Percentiles rank a stretch among this genome's conserved stretches.
phyloP scores from a whole-genome alignment of 2,797 vertebrate species.

The Eremophila alpestris region DNA sequence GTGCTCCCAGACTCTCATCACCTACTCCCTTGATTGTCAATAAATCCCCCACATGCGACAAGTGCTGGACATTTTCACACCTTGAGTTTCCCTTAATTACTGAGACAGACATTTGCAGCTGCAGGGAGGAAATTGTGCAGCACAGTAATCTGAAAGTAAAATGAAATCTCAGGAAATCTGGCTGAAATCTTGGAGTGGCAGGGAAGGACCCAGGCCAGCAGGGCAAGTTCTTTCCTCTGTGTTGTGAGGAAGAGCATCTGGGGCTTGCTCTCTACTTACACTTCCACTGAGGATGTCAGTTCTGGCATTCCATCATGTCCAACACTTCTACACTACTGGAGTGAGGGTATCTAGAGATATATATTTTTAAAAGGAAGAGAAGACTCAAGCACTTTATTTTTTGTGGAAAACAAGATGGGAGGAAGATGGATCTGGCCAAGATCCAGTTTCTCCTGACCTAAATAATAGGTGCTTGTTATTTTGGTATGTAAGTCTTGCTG shows the following conservation, averaged over 20 bases:
- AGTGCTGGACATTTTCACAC: neutral
- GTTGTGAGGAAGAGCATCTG: neutral
- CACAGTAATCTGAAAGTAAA: neutral
- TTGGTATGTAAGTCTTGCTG: constrained; percentile 36
- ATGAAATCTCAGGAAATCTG: constrained; percentile 12
- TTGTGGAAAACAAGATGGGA: neutral
- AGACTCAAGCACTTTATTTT: constrained; percentile 47
- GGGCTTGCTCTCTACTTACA: neutral
- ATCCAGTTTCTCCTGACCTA: constrained; percentile 2
- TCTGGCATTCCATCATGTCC: neutral
- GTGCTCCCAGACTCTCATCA: neutral
- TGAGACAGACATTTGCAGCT: neutral
- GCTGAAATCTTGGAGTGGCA: neutral
- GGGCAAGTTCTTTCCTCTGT: fast-evolving
- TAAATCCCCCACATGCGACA: neutral
- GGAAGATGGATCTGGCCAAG: neutral
- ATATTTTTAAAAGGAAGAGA: constrained; percentile 57
- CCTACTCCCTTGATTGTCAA: neutral
- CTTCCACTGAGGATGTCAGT: neutral
- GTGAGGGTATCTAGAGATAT: neutral
- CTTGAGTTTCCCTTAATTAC: neutral
- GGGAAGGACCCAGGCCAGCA: neutral
- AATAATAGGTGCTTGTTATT: constrained; percentile 34
- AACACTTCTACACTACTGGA: neutral
- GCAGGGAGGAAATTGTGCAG: neutral